These are phyloP conservation scores for Acridotheres tristis DNA, from an alignment of 2,797 vertebrate species.

Conservation along the genomic window DNA sequence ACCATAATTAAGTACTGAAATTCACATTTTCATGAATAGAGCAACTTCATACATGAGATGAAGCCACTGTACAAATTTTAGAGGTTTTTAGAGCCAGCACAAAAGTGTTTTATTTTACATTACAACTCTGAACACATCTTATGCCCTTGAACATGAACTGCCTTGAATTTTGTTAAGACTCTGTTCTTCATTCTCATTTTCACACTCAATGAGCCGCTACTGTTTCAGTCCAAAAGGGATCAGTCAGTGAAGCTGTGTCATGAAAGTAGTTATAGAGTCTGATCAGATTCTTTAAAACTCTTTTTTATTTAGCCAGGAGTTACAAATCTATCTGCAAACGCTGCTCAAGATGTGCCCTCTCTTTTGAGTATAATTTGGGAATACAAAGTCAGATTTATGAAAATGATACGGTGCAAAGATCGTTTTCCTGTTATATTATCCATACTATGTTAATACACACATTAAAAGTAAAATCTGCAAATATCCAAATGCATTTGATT, in stretches of 20 bases:
- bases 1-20: constrained; percentile 26
- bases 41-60: background rate
- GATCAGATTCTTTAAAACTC: constrained; percentile 25
- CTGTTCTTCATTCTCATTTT: constrained; percentile 39
- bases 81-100: background rate
- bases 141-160: background rate
- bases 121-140: background rate
- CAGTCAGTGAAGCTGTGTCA: background rate
- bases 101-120: background rate
- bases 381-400: background rate
- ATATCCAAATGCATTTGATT: background rate
- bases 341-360: background rate
- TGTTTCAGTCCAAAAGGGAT: constrained; percentile 20
- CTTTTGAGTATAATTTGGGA: background rate
- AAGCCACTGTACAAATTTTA: background rate
- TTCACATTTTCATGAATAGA: constrained; percentile 16
- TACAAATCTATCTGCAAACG: background rate
- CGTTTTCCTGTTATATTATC: background rate
- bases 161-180: constrained; percentile 15
- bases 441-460: background rate
- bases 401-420: background rate
- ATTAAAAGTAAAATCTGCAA: background rate
- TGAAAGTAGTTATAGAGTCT: background rate
- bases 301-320: background rate
- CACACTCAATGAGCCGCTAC: constrained; percentile 17